Percentiles rank a stretch among this genome's conserved stretches.
Evolutionary conservation across 1,140 invertebrate species (phyloP).

Genomic region (Palaemon carinicauda): DNA sequence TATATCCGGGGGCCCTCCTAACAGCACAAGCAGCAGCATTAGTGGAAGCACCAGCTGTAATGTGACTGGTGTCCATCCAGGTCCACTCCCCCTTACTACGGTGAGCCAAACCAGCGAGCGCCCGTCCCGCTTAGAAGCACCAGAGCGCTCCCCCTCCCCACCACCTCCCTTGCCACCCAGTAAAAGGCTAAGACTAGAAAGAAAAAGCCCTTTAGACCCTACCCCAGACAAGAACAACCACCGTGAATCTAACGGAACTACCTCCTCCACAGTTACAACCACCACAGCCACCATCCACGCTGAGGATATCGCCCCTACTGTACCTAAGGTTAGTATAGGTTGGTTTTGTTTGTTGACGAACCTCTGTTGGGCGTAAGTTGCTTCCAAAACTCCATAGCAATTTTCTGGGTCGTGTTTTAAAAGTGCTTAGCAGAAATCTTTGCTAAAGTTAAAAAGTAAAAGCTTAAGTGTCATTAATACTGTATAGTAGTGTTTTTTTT

Average conservation of each 20-base stretch:
- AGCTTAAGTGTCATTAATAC: too few relatives aligned
- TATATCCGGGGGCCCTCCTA: conserved; percentile 21
- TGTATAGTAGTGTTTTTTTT: too few relatives aligned
- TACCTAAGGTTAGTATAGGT: conserved; percentile 32
- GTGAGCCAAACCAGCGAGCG: background rate
- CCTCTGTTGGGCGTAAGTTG: too few relatives aligned
- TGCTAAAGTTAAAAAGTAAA: too few relatives aligned
- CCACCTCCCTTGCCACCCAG: conserved; percentile 35
- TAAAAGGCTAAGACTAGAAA: conserved; percentile 31
- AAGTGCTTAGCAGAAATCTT: too few relatives aligned
- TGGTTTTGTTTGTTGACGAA: background rate
- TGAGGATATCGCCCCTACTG: conserved; percentile 24
- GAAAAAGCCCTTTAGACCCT: conserved; percentile 5
- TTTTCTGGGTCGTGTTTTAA: too few relatives aligned
- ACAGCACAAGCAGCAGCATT: conserved; percentile 38
- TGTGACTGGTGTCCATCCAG: background rate
- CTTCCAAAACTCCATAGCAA: background rate
- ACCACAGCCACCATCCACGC: conserved; percentile 8
- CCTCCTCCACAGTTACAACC: conserved; percentile 29
- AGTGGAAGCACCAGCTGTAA: conserved; percentile 23
- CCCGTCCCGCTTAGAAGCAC: conserved; percentile 21
- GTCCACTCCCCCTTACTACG: conserved; percentile 23
- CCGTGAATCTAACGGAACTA: background rate
- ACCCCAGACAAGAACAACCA: conserved; percentile 39
- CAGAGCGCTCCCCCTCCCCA: conserved; percentile 22